Evolutionary conservation across 2,113 vertebrate genomes (phyloP), one percentile per base, ranked within the genome.

Genomic region (Perognathus longimembris): DNA sequence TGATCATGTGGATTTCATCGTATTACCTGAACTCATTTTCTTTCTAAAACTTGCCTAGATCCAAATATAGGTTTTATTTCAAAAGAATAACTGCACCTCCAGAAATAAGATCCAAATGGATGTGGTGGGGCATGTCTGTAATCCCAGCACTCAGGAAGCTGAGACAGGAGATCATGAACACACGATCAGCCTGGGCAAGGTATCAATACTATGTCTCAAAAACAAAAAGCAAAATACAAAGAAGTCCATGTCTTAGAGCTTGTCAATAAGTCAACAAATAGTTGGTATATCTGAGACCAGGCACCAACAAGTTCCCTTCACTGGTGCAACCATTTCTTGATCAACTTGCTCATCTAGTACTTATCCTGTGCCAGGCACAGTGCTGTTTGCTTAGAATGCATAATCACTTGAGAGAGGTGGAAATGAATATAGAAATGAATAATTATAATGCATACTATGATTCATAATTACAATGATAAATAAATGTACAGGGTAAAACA

Each of bases 21-120:
- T 54, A 83, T 87, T 84, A 66, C 7, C 63, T 80, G 42, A 32
- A 76, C 40, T 59, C 6, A 64, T 82, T 82, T 85, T 76, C 5
- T 57, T 70, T 71, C 36, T 4, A 67, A 71, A 81, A 59, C 59
- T n/a, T 79, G 26, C 50, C 24, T n/a, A 70, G 32, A 75, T 90
- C 21, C 36, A 80, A 92, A 89, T 18, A 76, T 9, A 61, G 14
- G 40, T 76, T 26, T 57, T 79, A 91, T 84, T 94, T 94, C 36
- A 89, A 95, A 93, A 57, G 9, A 82, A 86, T 22, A 87, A 20
- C 86, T 83, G 1, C 42, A 63, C 24, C 26, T 92, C 54, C 70
- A 57, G 81, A 83, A 84, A 59, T 79, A 17, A 88, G 36, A 54
- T 64, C 20, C 32, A 80, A 28, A 38, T 14, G 42, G 40, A 21